Conservation (phyloP, 2,888 invertebrate species). For the Amiota minor region DNA sequence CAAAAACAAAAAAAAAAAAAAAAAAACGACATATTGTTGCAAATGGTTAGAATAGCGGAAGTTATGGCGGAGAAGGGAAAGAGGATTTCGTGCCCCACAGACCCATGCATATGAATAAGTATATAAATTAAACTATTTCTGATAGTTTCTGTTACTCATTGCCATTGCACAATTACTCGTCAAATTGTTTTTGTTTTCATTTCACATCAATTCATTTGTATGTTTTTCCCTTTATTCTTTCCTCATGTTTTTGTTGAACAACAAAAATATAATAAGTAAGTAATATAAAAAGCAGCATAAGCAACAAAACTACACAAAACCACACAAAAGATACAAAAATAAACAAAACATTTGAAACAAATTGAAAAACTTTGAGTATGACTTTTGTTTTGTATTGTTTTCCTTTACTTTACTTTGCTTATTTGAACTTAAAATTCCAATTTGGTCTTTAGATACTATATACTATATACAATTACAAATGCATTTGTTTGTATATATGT, state of each 20-base stretch:
- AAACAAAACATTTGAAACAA: constrained; percentile 3
- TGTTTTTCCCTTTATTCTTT: background rate
- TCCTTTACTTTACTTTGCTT: background rate
- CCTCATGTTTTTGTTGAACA: background rate
- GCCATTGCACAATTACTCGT: no score
- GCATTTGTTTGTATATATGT: background rate
- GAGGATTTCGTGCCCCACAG: no score
- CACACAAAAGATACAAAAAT: background rate
- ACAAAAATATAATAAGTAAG: constrained; percentile 18
- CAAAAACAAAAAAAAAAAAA: no score
- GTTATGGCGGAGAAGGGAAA: no score
- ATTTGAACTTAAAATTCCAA: background rate
- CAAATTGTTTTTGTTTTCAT: no score
- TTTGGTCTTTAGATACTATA: background rate
- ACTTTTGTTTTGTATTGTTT: background rate
- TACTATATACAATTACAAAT: background rate
- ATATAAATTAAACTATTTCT: no score
- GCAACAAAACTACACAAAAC: no score
- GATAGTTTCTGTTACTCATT: no score
- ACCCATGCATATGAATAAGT: no score
- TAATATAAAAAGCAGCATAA: constrained; percentile 20
- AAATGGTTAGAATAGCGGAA: no score
- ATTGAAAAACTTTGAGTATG: background rate
- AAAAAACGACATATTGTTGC: no score
- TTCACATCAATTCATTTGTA: background rate